Percentiles rank a stretch among this genome's conserved stretches.
Evolutionary conservation across 2,797 vertebrate species (phyloP).

Genomic region (Somateria mollissima): DNA sequence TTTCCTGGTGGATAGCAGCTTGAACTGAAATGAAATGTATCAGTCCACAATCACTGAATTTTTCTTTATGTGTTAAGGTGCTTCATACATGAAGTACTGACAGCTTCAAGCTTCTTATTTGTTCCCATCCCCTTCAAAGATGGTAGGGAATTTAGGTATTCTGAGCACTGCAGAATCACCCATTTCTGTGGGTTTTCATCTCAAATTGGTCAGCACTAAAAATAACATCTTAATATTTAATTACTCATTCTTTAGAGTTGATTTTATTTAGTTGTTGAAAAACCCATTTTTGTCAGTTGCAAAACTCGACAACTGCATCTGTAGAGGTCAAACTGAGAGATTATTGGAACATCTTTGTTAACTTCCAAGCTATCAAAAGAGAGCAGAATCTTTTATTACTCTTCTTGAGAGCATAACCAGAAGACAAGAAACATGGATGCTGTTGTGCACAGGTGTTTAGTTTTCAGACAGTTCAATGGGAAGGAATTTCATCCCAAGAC

Average conservation of each 20-base stretch:
- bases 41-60: neutral
- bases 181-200: neutral
- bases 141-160: neutral
- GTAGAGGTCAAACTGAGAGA: neutral
- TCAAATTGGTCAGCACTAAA: neutral
- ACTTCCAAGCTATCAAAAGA: neutral
- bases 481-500: neutral
- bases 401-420: neutral
- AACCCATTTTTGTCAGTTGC: neutral
- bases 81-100: neutral
- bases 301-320: neutral
- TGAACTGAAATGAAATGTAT: neutral
- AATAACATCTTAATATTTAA: neutral
- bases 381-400: neutral
- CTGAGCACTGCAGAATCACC: neutral
- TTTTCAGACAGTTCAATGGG: neutral
- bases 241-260: neutral
- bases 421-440: neutral
- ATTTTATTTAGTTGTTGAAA: conserved; percentile 10
- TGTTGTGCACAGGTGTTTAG: neutral
- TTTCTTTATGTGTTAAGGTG: neutral
- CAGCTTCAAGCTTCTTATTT: neutral
- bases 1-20: neutral
- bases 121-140: neutral
- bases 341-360: neutral